These are phyloP conservation scores for Fopius arisanus DNA, from an alignment of 1,140 invertebrate genomes.

Conservation along the genomic window DNA sequence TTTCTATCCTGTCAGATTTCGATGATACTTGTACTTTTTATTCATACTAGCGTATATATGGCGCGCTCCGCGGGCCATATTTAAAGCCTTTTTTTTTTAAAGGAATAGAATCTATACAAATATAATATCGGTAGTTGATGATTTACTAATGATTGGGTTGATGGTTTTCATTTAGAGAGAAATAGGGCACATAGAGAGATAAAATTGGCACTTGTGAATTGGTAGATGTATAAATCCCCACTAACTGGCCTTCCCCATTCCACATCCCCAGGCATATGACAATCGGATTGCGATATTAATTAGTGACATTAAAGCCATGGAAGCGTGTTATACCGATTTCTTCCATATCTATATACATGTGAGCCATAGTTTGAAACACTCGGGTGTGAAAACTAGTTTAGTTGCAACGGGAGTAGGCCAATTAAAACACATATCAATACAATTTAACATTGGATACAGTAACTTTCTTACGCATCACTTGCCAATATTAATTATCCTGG, in stretches of 20 bases:
- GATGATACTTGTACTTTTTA: too few relatives aligned
- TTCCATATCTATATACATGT: not conserved
- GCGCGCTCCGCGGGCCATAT: too few relatives aligned
- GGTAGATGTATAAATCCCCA: not conserved
- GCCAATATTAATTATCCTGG: not conserved
- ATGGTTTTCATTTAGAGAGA: not conserved
- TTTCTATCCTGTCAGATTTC: too few relatives aligned
- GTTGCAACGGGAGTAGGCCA: not conserved
- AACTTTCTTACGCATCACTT: not conserved
- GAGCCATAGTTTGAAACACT: not conserved
- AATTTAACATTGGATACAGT: not conserved
- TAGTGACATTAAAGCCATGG: conserved; percentile 25
- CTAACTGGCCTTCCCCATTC: conserved; percentile 6
- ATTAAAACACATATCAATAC: not conserved
- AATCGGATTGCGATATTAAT: conserved; percentile 32
- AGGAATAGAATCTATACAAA: too few relatives aligned
- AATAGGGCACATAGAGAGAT: not conserved
- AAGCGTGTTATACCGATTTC: conserved; percentile 4
- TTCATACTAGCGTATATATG: too few relatives aligned
- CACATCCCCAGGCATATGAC: conserved; percentile 1
- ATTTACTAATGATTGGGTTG: too few relatives aligned
- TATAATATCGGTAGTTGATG: too few relatives aligned
- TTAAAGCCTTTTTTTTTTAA: too few relatives aligned
- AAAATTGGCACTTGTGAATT: not conserved
- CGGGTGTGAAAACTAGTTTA: not conserved